Percentiles rank a stretch among this genome's conserved stretches.
Conservation (phyloP, 2,113 vertebrate species). For the Apaloderma vittatum region DNA sequence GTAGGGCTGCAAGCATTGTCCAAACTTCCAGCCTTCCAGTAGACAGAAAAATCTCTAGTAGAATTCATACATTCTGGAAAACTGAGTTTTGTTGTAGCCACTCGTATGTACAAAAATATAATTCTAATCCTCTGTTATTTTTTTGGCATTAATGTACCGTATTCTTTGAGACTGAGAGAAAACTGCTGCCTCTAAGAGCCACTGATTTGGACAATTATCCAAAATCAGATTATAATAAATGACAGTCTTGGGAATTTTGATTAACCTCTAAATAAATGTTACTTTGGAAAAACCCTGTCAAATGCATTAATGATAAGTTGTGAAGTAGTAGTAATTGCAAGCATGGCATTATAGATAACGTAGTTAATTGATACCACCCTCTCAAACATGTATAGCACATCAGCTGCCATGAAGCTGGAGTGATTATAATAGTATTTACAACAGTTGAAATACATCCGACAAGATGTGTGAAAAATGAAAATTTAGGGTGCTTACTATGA, state of each 20-base stretch:
- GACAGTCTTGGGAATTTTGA: slow-evolving; percentile 73
- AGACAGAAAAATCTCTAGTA: neutral
- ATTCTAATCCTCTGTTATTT: slow-evolving; percentile 56
- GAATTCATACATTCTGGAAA: neutral
- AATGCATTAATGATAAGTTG: slow-evolving; percentile 77
- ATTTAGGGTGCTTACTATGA: slow-evolving; percentile 23
- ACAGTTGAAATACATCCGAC: slow-evolving; percentile 18
- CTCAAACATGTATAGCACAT: slow-evolving; percentile 63
- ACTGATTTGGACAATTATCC: slow-evolving; percentile 77
- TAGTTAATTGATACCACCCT: slow-evolving; percentile 71
- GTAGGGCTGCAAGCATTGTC: neutral
- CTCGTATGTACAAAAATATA: slow-evolving; percentile 39
- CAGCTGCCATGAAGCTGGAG: slow-evolving; percentile 54
- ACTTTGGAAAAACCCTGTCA: slow-evolving; percentile 67
- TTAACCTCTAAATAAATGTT: slow-evolving; percentile 80
- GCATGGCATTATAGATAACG: slow-evolving; percentile 62
- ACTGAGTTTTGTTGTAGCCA: slow-evolving; percentile 35
- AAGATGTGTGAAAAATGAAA: slow-evolving; percentile 41
- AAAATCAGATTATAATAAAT: slow-evolving; percentile 80
- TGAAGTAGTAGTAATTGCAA: slow-evolving; percentile 76
- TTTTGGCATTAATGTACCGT: slow-evolving; percentile 38
- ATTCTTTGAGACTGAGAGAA: slow-evolving; percentile 61
- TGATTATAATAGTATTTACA: slow-evolving; percentile 26
- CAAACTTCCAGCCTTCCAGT: neutral
- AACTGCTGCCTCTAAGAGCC: slow-evolving; percentile 65